A percentile compares a stretch with the other conserved stretches of the same genome.
Evolutionary conservation across 2,888 invertebrate genomes (phyloP).

Genomic region (Hedychridium roseum): DNA sequence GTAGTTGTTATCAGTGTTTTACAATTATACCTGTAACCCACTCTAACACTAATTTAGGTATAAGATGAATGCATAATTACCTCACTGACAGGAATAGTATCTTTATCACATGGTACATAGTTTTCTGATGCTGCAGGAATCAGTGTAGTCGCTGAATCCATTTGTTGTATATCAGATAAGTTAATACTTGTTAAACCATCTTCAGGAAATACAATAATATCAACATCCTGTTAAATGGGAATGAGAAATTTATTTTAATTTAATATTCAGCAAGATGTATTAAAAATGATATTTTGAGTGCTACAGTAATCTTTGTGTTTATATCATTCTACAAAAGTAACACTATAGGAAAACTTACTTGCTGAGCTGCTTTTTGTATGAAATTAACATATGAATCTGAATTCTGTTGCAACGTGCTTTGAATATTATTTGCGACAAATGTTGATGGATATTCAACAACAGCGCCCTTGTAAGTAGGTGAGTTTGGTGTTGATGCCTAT

Average conservation of each 20-base stretch:
- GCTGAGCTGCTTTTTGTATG: slow-evolving; percentile 31
- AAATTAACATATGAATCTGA: slow-evolving; percentile 27
- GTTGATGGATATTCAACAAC: slow-evolving; percentile 46
- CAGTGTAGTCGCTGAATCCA: slow-evolving; percentile 39
- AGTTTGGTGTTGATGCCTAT: slow-evolving; percentile 29
- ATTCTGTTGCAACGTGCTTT: slow-evolving; percentile 24
- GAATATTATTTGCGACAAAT: slow-evolving; percentile 6
- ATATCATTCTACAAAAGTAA: not conserved
- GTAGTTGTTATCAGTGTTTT: too few relatives aligned
- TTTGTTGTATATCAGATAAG: slow-evolving; percentile 47
- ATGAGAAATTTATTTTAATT: too few relatives aligned
- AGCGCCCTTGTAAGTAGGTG: slow-evolving; percentile 41
- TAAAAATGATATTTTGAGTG: too few relatives aligned
- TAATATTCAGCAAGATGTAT: too few relatives aligned
- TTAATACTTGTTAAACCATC: slow-evolving; percentile 48
- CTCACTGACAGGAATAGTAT: slow-evolving; percentile 25
- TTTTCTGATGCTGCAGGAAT: slow-evolving; percentile 37
- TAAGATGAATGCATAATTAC: too few relatives aligned
- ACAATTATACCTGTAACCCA: too few relatives aligned
- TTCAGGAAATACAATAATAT: slow-evolving; percentile 71
- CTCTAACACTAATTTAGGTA: too few relatives aligned
- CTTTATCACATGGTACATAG: slow-evolving; percentile 38
- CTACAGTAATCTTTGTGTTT: too few relatives aligned
- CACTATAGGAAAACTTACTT: slow-evolving; percentile 29
- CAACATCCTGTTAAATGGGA: slow-evolving; percentile 66